phyloP scores from a whole-genome alignment of 2,797 vertebrate species.

The Molossus alvarezi region DNA sequence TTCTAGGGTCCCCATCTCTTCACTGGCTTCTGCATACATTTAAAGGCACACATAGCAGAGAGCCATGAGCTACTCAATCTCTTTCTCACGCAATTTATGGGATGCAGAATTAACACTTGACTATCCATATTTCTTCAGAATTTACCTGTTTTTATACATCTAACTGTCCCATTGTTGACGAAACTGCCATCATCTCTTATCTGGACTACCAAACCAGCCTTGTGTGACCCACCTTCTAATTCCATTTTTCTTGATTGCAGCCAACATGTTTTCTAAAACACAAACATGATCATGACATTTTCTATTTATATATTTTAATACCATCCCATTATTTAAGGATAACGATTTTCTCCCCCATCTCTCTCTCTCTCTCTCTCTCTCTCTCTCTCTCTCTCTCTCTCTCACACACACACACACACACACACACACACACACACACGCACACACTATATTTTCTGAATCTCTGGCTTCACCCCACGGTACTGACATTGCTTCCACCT shows the following conservation, averaged over 20 bases:
- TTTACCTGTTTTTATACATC: background rate
- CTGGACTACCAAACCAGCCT: background rate
- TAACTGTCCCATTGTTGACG: rapidly evolving
- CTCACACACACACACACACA: background rate
- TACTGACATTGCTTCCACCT: background rate
- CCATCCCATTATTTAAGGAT: background rate
- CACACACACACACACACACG: background rate
- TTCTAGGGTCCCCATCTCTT: background rate
- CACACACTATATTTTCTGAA: background rate
- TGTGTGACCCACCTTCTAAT: background rate
- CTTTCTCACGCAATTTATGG: background rate
- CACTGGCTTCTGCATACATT: background rate
- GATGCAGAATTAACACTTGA: background rate
- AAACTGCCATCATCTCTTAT: background rate
- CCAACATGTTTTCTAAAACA: background rate
- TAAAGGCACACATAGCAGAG: background rate
- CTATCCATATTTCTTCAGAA: background rate
- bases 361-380: background rate
- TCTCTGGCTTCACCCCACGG: background rate
- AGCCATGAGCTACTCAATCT: background rate
- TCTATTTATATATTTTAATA: background rate
- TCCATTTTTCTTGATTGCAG: background rate
- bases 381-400: background rate
- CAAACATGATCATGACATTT: background rate
- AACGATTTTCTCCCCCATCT: background rate